Base-by-base conservation (phyloP, 2,888 invertebrate species). In the Arctia plantaginis region DNA sequence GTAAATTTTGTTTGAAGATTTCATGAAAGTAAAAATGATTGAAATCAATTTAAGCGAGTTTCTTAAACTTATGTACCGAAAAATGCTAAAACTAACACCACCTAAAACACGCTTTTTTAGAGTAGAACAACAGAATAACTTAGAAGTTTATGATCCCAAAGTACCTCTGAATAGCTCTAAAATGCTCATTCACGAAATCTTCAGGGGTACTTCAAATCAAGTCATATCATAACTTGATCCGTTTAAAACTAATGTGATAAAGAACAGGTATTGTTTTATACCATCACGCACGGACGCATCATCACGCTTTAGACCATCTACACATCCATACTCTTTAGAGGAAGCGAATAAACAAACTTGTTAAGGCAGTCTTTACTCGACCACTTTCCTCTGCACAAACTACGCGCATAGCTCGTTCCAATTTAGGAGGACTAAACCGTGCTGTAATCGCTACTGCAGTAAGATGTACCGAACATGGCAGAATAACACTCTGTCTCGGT, bases 361-460 rank as follows among this genome's bases (percentile, higher is more conserved):
- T 89, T 86, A 84, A 81, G 84, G 84, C 81, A 81, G 75, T 76
- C 27, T 67, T 44, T 27, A 44, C 80, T 85, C 84, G 81, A 89
- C 91, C 90, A 91, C 92, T 92, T 92, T 92, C 91, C 87, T 89
- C 79, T 75, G 69, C 85, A 68, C 88, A 85, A 90, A 88, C 89
- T 82, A 88, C 88, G 88, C 86, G 85, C 77, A 84, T 87, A 88
- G 82, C 84, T 81, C 89, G 87, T 77, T 82, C 85, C 81, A 87
- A 81, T 90, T 89, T 81, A 86, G 83, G 76, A 86, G 87, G 75
- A 71, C 73, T 75, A 76, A 75, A 80, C 77, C 77, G 79, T 76
- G 79, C 77, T 79, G 64, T 75, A 68, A 72, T 75, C 72, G 71
- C 71, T 76, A 78, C 81, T 64, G 73, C 78, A 80, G 73, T 73